Conservation (phyloP, 2,888 invertebrate genomes). For the Poecilobothrus nobilitatus region DNA sequence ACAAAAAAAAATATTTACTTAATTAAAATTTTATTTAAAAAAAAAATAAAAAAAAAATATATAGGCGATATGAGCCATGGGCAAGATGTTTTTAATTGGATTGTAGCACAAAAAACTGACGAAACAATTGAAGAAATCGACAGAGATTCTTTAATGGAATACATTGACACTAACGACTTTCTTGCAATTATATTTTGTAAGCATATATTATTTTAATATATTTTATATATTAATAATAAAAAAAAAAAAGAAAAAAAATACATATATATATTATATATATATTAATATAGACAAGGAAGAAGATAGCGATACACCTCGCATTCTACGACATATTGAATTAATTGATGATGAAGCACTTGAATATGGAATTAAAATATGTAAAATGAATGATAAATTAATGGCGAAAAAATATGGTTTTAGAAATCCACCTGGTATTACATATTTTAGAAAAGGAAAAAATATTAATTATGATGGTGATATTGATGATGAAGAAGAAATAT, state of each 20-base stretch:
- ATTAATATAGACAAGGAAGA: conserved; percentile 63
- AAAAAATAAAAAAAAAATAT: background rate
- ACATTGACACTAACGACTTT: conserved; percentile 84
- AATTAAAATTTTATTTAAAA: too few relatives aligned
- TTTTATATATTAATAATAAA: background rate
- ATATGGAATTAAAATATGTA: conserved; percentile 83
- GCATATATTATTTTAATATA: conserved; percentile 42
- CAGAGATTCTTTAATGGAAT: conserved; percentile 69
- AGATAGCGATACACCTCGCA: conserved; percentile 67
- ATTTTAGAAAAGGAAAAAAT: conserved; percentile 77
- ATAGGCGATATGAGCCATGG: conserved; percentile 68
- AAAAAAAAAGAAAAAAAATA: too few relatives aligned
- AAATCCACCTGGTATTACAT: conserved; percentile 82
- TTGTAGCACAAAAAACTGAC: conserved; percentile 83
- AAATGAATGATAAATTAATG: conserved; percentile 80
- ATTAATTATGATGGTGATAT: conserved; percentile 90
- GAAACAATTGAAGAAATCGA: conserved; percentile 85
- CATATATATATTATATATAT: background rate
- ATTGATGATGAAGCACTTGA: conserved; percentile 88
- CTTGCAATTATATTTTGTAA: conserved; percentile 88
- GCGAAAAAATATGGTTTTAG: conserved; percentile 88
- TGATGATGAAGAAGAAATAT: conserved; percentile 75
- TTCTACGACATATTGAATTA: conserved; percentile 76
- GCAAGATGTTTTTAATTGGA: conserved; percentile 79
- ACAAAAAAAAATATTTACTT: too few relatives aligned